Conservation (phyloP, 2,113 vertebrate species). For the Daboia siamensis region DNA sequence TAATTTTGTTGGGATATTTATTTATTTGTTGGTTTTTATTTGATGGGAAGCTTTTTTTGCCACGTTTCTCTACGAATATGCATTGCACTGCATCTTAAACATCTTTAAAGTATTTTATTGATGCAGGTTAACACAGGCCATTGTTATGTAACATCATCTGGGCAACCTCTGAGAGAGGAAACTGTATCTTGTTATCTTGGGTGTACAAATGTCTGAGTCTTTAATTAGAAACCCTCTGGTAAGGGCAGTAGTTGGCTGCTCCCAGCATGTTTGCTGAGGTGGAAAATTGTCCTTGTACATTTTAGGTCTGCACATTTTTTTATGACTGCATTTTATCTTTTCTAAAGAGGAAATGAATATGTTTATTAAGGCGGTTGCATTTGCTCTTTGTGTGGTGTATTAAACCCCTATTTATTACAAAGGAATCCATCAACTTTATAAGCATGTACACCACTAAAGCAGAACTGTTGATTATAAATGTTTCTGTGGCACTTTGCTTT, state of each 20-base stretch:
- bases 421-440: slow-evolving; percentile 26
- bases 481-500: slow-evolving; percentile 37
- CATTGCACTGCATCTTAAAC: background rate
- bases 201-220: background rate
- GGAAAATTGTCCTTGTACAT: slow-evolving; percentile 40
- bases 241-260: background rate
- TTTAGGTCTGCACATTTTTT: slow-evolving; percentile 11
- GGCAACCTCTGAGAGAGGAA: slow-evolving; percentile 15
- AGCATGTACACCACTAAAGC: slow-evolving; percentile 26
- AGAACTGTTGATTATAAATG: slow-evolving; percentile 44
- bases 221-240: slow-evolving; percentile 46
- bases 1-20: background rate
- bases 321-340: slow-evolving; percentile 40
- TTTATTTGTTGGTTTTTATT: background rate
- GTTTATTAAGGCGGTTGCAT: slow-evolving; percentile 43
- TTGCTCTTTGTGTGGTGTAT: slow-evolving; percentile 48
- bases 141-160: slow-evolving; percentile 5
- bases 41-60: background rate
- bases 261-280: background rate
- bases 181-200: slow-evolving; percentile 35
- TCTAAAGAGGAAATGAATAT: slow-evolving; percentile 36
- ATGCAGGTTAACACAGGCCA: background rate
- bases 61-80: background rate
- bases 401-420: slow-evolving; percentile 48
- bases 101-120: background rate